Conservation (phyloP, 2,888 invertebrate genomes). For the Ennomos quercinarius region DNA sequence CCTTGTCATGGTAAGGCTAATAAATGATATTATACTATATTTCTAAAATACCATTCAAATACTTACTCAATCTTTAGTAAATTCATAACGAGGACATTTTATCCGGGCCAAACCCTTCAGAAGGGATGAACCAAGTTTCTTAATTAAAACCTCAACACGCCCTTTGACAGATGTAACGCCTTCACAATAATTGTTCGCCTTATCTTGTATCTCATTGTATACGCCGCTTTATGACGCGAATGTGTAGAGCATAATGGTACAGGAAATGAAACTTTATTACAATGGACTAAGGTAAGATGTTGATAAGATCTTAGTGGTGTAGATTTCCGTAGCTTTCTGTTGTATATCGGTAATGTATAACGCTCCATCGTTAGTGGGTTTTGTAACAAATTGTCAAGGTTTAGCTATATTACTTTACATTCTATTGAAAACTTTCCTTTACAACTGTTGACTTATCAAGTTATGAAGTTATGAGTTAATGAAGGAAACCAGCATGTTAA, state of each 20-base stretch:
- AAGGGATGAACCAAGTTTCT: slow-evolving; percentile 62
- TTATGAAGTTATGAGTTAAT: too few species aligned
- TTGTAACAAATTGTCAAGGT: too few species aligned
- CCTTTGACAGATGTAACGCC: slow-evolving; percentile 69
- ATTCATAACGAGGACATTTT: slow-evolving; percentile 16
- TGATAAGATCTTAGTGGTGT: slow-evolving; percentile 22
- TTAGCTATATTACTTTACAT: too few species aligned
- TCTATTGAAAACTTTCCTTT: too few species aligned
- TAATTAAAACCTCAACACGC: slow-evolving; percentile 69
- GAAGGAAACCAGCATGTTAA: too few species aligned
- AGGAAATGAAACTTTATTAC: slow-evolving; percentile 41
- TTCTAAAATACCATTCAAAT: not conserved
- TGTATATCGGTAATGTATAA: not conserved
- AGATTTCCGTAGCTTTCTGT: slow-evolving; percentile 11
- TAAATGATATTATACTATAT: too few species aligned
- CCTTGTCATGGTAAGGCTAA: too few species aligned
- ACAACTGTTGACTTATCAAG: too few species aligned
- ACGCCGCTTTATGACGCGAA: slow-evolving; percentile 27
- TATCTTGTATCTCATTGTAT: slow-evolving; percentile 60
- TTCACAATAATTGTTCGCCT: slow-evolving; percentile 63
- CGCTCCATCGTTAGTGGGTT: too few species aligned
- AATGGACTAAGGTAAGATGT: slow-evolving; percentile 24
- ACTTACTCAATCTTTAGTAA: slow-evolving; percentile 15
- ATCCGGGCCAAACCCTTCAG: slow-evolving; percentile 19
- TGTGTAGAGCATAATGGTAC: slow-evolving; percentile 22